Evolutionary conservation across 2,113 vertebrate species (phyloP).

Genomic region (Dendropsophus ebraccatus): DNA sequence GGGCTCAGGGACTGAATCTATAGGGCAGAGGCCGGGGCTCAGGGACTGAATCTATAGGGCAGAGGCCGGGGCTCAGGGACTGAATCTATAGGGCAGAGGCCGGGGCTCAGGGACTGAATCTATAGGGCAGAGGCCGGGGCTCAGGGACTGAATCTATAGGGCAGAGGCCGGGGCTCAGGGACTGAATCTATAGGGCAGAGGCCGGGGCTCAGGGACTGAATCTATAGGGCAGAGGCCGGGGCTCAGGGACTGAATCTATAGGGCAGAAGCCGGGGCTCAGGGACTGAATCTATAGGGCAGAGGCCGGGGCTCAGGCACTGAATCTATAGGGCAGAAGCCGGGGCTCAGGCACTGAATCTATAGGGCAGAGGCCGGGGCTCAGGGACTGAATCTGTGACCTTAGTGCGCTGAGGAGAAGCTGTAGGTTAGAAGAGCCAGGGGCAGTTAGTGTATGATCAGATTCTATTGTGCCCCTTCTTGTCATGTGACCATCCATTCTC

Average conservation of each 20-base stretch:
- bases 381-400: neutral
- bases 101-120: neutral
- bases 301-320: slow-evolving; percentile 4
- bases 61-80: neutral
- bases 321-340: neutral
- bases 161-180: neutral
- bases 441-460: no score
- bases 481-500: rapidly evolving
- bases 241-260: neutral
- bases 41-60: no score
- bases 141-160: neutral
- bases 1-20: neutral
- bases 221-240: no score
- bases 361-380: no score
- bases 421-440: neutral
- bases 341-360: no score
- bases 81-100: no score
- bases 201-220: neutral
- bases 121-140: no score
- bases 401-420: neutral
- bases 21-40: rapidly evolving
- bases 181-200: no score
- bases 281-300: no score
- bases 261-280: rapidly evolving
- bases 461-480: neutral